Evolutionary conservation across 2,113 vertebrate genomes (phyloP).

Genomic region (Ceyx margarethae): DNA sequence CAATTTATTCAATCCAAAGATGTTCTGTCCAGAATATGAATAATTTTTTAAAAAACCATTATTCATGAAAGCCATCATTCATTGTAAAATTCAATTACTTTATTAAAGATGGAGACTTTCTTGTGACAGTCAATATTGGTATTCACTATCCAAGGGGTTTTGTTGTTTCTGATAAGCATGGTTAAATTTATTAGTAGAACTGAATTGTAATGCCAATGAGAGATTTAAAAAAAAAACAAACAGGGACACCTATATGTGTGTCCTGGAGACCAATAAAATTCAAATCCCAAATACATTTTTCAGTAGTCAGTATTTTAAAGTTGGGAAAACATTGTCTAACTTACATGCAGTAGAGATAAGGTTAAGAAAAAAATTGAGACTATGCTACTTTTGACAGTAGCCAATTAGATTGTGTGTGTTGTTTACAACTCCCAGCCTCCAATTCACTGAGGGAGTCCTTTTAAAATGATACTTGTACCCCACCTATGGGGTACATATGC

Average conservation of each 20-base stretch:
- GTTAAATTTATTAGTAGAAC: neutral
- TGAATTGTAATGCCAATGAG: neutral
- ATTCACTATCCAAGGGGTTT: neutral
- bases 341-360: neutral
- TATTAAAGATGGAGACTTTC: neutral
- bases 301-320: neutral
- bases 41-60: neutral
- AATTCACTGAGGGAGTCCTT: neutral
- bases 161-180: neutral
- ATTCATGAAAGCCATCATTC: neutral
- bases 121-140: neutral
- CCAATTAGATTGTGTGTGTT: neutral
- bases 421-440: neutral
- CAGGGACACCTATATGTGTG: fast-evolving
- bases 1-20: neutral
- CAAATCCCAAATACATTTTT: neutral
- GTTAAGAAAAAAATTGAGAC: neutral
- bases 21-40: neutral
- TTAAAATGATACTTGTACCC: neutral
- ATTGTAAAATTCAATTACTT: neutral
- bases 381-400: neutral
- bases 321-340: neutral
- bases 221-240: neutral
- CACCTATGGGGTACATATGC: neutral
- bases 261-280: neutral